Evolutionary conservation across 2,113 vertebrate genomes (phyloP).

Genomic region (human): DNA sequence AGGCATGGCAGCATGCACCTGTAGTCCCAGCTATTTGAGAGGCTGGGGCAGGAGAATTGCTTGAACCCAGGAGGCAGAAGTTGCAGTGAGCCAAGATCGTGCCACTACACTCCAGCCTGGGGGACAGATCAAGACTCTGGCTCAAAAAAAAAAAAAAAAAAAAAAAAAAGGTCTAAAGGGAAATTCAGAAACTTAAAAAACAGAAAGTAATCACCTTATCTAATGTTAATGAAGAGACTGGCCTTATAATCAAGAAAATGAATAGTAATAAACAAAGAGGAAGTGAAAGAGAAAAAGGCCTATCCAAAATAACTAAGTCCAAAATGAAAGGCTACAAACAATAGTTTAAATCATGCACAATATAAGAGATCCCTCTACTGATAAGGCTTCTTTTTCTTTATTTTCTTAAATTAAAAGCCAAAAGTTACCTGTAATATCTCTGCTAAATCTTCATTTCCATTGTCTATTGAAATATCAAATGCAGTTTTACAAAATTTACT

Average conservation of each 20-base stretch:
- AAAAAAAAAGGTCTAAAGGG: background rate
- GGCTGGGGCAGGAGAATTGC: too few species aligned
- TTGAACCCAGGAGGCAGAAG: too few species aligned
- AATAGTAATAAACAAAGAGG: conserved; percentile 27
- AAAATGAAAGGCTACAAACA: conserved; percentile 25
- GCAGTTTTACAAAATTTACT: conserved; percentile 94
- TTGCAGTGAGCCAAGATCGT: too few species aligned
- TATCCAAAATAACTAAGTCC: background rate
- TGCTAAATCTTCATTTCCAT: conserved; percentile 90
- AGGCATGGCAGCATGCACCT: too few species aligned
- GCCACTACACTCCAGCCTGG: too few species aligned
- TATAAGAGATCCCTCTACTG: background rate
- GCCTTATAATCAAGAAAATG: conserved; percentile 11
- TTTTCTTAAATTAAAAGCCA: conserved; percentile 44
- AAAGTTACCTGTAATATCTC: conserved; percentile 91
- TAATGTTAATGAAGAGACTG: conserved; percentile 27
- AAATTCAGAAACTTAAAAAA: conserved; percentile 54
- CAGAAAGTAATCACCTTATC: background rate
- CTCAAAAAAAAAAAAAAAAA: too few species aligned
- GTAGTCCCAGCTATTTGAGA: too few species aligned
- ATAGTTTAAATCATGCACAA: conserved; percentile 29
- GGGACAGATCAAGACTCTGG: too few species aligned
- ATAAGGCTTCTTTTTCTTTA: background rate
- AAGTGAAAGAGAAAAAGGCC: conserved; percentile 7
- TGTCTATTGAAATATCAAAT: conserved; percentile 92